Evolutionary conservation across 2,113 vertebrate species (phyloP).

Genomic region (Lagopus muta): DNA sequence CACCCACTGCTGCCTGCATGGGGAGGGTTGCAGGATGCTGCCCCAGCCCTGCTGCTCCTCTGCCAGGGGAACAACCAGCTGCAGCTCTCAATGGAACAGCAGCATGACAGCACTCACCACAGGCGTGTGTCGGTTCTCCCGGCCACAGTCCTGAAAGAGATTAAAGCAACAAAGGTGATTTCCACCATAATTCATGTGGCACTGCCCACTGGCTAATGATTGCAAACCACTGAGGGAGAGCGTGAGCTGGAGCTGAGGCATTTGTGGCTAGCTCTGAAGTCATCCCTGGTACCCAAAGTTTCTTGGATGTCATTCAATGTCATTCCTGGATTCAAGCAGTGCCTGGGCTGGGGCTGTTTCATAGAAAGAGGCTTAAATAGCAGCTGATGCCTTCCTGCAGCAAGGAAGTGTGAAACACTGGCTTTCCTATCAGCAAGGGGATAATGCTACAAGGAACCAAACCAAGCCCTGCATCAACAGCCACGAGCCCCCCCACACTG

Average conservation of each 20-base stretch:
- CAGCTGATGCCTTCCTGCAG: background rate
- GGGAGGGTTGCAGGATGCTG: rapidly evolving
- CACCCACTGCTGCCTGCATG: background rate
- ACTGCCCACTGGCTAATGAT: background rate
- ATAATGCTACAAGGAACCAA: background rate
- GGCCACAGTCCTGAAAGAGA: slow-evolving; percentile 85
- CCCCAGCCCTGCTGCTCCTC: background rate
- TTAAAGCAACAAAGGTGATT: background rate
- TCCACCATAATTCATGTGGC: background rate
- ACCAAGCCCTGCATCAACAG: background rate
- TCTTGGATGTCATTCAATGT: background rate
- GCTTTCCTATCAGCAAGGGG: background rate
- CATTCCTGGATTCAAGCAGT: background rate
- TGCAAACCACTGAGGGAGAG: background rate
- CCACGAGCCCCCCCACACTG: background rate
- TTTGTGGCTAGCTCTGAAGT: background rate
- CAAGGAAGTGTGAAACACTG: background rate
- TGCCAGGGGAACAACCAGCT: background rate
- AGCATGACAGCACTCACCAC: slow-evolving; percentile 80
- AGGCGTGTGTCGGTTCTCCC: slow-evolving; percentile 79
- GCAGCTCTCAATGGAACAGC: background rate
- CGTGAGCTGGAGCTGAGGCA: background rate
- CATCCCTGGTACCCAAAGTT: background rate
- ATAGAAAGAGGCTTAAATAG: background rate
- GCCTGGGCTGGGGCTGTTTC: background rate